Conservation (phyloP, 2,797 vertebrate genomes). For the Trachurus trachurus region DNA sequence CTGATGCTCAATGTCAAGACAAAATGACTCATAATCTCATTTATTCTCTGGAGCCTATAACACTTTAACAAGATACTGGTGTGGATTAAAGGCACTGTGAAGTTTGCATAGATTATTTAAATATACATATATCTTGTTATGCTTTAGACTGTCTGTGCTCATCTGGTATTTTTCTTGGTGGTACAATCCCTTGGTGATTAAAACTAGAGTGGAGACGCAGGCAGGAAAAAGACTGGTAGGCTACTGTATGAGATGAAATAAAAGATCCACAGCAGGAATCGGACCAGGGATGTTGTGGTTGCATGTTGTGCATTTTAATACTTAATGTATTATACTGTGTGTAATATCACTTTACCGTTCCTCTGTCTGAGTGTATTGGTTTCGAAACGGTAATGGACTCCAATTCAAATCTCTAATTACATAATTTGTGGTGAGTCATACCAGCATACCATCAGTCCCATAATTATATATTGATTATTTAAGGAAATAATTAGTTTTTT, state of each 20-base stretch:
- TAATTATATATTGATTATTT: neutral
- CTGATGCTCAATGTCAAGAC: conserved; percentile 28
- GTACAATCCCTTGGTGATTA: neutral
- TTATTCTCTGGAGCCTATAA: conserved; percentile 28
- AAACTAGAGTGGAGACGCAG: neutral
- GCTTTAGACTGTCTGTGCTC: neutral
- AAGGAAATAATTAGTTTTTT: neutral
- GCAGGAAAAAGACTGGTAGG: neutral
- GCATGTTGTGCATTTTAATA: neutral
- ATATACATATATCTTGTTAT: neutral
- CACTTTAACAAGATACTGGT: conserved; percentile 29
- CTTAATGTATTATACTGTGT: too few relatives aligned
- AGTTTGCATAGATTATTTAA: neutral
- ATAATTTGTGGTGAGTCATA: neutral
- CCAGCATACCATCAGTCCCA: neutral
- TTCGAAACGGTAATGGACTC: neutral
- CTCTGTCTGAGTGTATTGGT: neutral
- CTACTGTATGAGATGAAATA: neutral
- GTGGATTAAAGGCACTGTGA: conserved; percentile 24
- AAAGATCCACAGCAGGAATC: neutral
- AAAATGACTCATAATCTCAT: conserved; percentile 43
- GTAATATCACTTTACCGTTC: neutral
- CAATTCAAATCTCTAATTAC: neutral
- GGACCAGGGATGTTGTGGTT: neutral
- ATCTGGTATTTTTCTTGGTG: neutral